Conservation (phyloP, 2,888 invertebrate species). For the Dusona sp. region DNA sequence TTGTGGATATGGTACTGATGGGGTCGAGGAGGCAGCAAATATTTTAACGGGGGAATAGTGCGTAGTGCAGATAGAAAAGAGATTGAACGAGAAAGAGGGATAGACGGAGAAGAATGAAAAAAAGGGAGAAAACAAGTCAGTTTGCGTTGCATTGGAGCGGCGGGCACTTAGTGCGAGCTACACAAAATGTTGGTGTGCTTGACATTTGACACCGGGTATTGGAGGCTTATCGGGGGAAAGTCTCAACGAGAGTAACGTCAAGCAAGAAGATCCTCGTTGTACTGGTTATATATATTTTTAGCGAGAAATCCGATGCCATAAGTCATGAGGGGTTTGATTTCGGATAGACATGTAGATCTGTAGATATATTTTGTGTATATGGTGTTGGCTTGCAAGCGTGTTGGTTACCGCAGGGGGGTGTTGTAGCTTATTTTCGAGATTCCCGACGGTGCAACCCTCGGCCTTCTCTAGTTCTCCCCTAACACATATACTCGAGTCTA, state of each 20-base stretch:
- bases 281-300: conserved; percentile 67
- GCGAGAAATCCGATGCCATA: conserved; percentile 76
- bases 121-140: conserved; percentile 33
- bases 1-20: conserved; percentile 1
- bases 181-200: conserved; percentile 65
- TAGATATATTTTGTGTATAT: not conserved
- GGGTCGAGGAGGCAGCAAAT: conserved; percentile 21
- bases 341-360: conserved; percentile 4
- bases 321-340: conserved; percentile 71
- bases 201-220: conserved; percentile 72
- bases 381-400: conserved; percentile 44
- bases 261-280: conserved; percentile 38
- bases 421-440: conserved; percentile 68
- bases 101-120: conserved; percentile 18
- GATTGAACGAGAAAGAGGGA: conserved; percentile 25
- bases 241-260: conserved; percentile 44
- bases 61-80: conserved; percentile 6
- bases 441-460: conserved; percentile 62
- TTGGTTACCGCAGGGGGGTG: conserved; percentile 67
- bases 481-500: conserved; percentile 27
- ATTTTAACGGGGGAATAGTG: conserved; percentile 28
- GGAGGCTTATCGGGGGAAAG: conserved; percentile 71
- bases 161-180: conserved; percentile 67
- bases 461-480: conserved; percentile 40
- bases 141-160: conserved; percentile 42